These are phyloP conservation scores for Hydrocynus forskahlii DNA, from an alignment of 2,797 vertebrate species.

Conservation along the genomic window DNA sequence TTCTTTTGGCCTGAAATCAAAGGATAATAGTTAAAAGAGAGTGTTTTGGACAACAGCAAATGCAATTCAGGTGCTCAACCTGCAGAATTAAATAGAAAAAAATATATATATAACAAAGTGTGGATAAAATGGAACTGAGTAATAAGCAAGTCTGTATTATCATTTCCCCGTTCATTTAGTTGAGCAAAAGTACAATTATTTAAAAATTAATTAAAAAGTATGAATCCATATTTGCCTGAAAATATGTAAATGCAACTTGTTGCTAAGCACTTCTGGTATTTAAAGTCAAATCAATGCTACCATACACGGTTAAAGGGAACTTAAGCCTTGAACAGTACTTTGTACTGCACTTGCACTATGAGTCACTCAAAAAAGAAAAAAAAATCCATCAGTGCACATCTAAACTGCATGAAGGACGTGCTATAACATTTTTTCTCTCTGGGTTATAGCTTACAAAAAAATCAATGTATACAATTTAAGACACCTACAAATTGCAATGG, in stretches of 20 bases:
- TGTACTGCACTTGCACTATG: not conserved
- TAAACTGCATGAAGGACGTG: not conserved
- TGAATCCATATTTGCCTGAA: not conserved
- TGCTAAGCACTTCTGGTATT: not conserved
- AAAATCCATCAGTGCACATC: not conserved
- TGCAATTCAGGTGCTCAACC: too few relatives aligned
- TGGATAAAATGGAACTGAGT: not conserved
- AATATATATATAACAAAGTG: not conserved
- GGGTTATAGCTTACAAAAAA: not conserved
- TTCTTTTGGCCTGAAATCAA: not conserved
- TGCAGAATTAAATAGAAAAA: not conserved
- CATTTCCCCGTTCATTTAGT: not conserved
- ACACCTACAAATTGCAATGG: not conserved
- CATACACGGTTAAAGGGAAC: not conserved
- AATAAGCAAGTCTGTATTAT: not conserved
- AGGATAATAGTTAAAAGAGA: not conserved
- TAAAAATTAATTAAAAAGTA: too few relatives aligned
- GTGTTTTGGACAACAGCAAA: not conserved
- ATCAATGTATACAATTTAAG: not conserved
- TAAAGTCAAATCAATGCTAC: not conserved
- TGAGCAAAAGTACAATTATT: not conserved
- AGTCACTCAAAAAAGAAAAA: not conserved
- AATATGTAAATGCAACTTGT: not conserved
- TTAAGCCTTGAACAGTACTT: not conserved
- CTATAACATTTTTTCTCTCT: not conserved